A percentile compares a stretch with the other conserved stretches of the same genome.
Conservation (phyloP, 2,888 invertebrate species). For the Dicyrtomina minuta region DNA sequence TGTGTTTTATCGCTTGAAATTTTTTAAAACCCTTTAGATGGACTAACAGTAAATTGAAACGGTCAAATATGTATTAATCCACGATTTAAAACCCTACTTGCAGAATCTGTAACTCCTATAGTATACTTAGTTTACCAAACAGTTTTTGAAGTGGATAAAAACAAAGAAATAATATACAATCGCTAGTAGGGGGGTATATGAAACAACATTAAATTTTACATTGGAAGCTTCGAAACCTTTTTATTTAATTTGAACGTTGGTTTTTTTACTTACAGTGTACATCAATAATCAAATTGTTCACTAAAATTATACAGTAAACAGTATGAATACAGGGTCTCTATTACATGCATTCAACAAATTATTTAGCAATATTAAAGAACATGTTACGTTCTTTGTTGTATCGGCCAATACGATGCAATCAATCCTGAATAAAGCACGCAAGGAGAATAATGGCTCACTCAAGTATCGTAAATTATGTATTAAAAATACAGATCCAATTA, state of each 20-base stretch:
- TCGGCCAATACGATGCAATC: neutral
- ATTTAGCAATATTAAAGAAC: neutral
- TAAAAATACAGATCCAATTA: neutral
- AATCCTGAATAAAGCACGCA: neutral
- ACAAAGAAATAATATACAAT: neutral
- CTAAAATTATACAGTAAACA: no score
- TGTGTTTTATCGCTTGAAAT: neutral
- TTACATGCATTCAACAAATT: neutral
- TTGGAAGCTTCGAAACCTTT: no score
- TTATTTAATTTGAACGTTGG: no score
- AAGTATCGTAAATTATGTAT: neutral
- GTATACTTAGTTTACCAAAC: neutral
- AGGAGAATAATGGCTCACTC: neutral
- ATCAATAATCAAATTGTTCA: no score
- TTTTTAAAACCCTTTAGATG: neutral
- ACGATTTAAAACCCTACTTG: neutral
- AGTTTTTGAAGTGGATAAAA: conserved; percentile 1
- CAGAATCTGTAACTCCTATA: neutral
- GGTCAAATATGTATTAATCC: neutral
- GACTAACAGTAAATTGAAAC: neutral
- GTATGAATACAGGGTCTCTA: no score
- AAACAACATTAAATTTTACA: no score
- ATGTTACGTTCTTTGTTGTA: neutral
- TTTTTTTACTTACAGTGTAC: no score
- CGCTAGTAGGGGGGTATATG: no score